These are phyloP conservation scores for Cynaeus angustus DNA, from an alignment of 2,888 invertebrate species.

Conservation along the genomic window DNA sequence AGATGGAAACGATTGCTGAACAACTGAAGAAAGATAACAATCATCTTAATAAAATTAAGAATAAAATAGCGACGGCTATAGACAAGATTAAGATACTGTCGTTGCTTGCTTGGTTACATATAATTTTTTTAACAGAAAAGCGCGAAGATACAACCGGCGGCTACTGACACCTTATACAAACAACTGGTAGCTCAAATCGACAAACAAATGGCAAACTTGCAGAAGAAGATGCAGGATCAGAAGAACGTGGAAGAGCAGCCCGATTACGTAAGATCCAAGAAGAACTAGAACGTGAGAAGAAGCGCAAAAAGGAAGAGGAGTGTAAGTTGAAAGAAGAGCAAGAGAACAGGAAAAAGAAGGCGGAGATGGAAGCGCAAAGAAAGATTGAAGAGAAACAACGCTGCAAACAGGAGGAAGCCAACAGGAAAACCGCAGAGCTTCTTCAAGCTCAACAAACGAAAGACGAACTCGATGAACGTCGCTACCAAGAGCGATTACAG, in stretches of 20 bases:
- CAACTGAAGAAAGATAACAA: constrained; percentile 87
- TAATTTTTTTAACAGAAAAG: constrained; percentile 73
- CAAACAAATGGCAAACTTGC: constrained; percentile 79
- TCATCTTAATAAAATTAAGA: constrained; percentile 83
- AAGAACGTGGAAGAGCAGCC: constrained; percentile 90
- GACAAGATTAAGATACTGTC: constrained; percentile 85
- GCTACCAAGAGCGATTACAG: constrained; percentile 86
- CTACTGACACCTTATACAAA: constrained; percentile 83
- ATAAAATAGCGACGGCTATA: constrained; percentile 80
- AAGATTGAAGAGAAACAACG: constrained; percentile 89
- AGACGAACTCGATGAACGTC: constrained; percentile 81
- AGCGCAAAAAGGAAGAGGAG: constrained; percentile 86
- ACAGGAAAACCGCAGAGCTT: constrained; percentile 78
- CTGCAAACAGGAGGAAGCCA: constrained; percentile 78
- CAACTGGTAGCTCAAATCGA: constrained; percentile 83
- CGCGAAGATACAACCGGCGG: constrained; percentile 78
- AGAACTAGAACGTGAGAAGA: constrained; percentile 89
- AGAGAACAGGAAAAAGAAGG: constrained; percentile 86
- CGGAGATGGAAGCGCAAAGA: constrained; percentile 90
- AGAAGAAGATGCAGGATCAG: constrained; percentile 83
- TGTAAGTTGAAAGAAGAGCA: constrained; percentile 82
- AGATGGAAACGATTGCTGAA: constrained; percentile 84
- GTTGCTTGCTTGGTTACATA: constrained; percentile 21
- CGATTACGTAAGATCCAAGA: constrained; percentile 88
- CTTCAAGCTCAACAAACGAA: constrained; percentile 82